A percentile compares a stretch with the other conserved stretches of the same genome.
These are phyloP conservation scores for Apostichopus japonicus DNA, from an alignment of 35 echinoderm and acorn worm genomes.

Conservation along the genomic window DNA sequence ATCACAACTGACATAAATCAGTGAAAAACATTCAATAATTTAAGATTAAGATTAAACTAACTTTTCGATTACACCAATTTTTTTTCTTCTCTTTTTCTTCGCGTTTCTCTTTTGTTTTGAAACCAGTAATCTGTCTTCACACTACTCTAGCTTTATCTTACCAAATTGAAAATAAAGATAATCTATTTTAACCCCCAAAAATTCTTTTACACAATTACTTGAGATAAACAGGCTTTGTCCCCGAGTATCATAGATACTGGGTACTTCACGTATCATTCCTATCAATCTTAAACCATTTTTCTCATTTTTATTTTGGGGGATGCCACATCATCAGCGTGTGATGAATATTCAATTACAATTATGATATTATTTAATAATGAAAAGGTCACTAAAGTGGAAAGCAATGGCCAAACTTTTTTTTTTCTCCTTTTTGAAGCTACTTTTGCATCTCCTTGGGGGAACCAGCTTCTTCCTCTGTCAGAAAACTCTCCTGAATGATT, in stretches of 20 bases:
- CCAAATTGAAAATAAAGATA: too few relatives aligned
- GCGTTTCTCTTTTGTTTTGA: too few relatives aligned
- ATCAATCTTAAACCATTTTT: not conserved
- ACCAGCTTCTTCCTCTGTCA: slow-evolving; percentile 2
- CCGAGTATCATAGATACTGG: too few relatives aligned
- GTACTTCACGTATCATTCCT: not conserved
- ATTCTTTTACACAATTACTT: too few relatives aligned
- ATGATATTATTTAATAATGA: not conserved
- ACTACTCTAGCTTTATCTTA: too few relatives aligned
- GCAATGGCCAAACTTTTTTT: not conserved
- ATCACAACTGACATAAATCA: not conserved
- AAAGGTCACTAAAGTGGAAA: not conserved
- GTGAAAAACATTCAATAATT: not conserved
- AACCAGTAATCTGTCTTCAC: too few relatives aligned
- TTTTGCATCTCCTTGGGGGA: slow-evolving; percentile 11
- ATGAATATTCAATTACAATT: not conserved
- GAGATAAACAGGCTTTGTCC: too few relatives aligned
- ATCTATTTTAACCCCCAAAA: too few relatives aligned
- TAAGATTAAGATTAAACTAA: too few relatives aligned
- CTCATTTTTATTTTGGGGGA: not conserved
- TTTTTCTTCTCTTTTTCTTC: too few relatives aligned
- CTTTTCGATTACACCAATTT: too few relatives aligned
- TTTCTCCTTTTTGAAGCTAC: not conserved
- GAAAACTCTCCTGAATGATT: not conserved
- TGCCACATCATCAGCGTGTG: not conserved